A percentile compares a stretch with the other conserved stretches of the same genome.
phyloP scores from a whole-genome alignment of 2,888 invertebrate genomes.

The Amiota minor region DNA sequence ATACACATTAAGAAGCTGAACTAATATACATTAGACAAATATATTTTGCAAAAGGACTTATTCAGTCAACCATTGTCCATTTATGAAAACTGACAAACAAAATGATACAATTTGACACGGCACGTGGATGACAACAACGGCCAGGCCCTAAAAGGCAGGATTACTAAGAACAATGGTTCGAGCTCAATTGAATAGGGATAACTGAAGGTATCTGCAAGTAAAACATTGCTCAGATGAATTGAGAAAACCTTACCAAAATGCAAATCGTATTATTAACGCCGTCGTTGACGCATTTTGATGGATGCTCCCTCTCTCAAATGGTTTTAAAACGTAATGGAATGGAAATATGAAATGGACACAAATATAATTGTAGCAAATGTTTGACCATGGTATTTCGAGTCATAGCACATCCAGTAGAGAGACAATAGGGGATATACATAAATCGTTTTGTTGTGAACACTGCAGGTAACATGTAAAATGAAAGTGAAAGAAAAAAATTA shows the following conservation, averaged over 20 bases:
- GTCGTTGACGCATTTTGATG: slow-evolving; percentile 52
- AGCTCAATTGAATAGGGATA: slow-evolving; percentile 59
- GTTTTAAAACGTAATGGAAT: slow-evolving; percentile 47
- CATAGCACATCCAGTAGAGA: background rate
- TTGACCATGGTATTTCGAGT: background rate
- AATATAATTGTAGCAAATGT: slow-evolving; percentile 41
- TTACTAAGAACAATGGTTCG: slow-evolving; percentile 50
- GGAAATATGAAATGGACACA: slow-evolving; percentile 59
- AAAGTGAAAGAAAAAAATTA: no score
- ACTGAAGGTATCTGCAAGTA: background rate
- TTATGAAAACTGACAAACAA: slow-evolving; percentile 52
- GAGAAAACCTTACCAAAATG: slow-evolving; percentile 55
- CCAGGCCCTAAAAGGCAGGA: slow-evolving; percentile 34
- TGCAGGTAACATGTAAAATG: background rate
- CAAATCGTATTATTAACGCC: slow-evolving; percentile 72
- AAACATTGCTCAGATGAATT: slow-evolving; percentile 10
- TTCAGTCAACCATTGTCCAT: slow-evolving; percentile 34
- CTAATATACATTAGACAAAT: background rate
- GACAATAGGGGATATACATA: slow-evolving; percentile 11
- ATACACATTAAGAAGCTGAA: background rate
- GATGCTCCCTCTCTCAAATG: slow-evolving; percentile 20
- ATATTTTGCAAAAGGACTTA: background rate
- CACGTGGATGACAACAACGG: slow-evolving; percentile 29
- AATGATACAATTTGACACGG: slow-evolving; percentile 41
- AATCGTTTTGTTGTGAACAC: background rate